phyloP scores from a whole-genome alignment of 2,113 vertebrate genomes.

The Cyprinus carpio region DNA sequence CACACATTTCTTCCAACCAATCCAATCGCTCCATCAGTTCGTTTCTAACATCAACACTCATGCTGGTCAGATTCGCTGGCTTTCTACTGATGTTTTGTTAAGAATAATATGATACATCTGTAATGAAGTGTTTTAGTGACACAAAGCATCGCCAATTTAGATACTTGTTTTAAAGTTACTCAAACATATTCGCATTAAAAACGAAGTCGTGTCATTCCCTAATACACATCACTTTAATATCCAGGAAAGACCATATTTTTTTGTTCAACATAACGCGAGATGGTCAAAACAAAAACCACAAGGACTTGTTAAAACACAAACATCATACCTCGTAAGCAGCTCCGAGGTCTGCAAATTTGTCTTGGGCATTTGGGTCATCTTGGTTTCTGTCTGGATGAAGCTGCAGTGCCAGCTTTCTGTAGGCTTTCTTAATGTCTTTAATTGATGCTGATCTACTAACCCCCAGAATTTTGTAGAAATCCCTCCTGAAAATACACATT shows the following conservation, averaged over 20 bases:
- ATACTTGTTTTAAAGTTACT: background rate
- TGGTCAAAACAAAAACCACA: background rate
- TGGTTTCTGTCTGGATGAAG: constrained; percentile 95
- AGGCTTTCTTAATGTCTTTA: constrained; percentile 98
- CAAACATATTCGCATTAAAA: background rate
- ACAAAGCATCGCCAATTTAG: background rate
- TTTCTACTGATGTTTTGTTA: background rate
- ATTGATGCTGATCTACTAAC: constrained; percentile 88
- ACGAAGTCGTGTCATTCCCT: background rate
- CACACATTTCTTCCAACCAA: constrained; percentile 75
- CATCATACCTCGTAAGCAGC: constrained; percentile 92
- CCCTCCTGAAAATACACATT: constrained; percentile 76
- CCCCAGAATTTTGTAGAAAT: constrained; percentile 95
- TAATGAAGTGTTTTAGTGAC: background rate
- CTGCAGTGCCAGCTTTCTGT: constrained; percentile 94
- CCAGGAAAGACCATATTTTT: too few species aligned
- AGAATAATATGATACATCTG: background rate
- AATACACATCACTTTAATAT: background rate
- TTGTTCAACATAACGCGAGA: background rate
- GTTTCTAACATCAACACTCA: constrained; percentile 65
- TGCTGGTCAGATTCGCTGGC: background rate
- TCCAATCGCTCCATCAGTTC: constrained; percentile 55
- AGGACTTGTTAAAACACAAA: background rate
- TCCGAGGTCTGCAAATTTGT: constrained; percentile 96
- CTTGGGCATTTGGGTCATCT: constrained; percentile 91